These are phyloP conservation scores for Drosophila demipolita DNA, from an alignment of 2,888 invertebrate genomes.

Conservation along the genomic window DNA sequence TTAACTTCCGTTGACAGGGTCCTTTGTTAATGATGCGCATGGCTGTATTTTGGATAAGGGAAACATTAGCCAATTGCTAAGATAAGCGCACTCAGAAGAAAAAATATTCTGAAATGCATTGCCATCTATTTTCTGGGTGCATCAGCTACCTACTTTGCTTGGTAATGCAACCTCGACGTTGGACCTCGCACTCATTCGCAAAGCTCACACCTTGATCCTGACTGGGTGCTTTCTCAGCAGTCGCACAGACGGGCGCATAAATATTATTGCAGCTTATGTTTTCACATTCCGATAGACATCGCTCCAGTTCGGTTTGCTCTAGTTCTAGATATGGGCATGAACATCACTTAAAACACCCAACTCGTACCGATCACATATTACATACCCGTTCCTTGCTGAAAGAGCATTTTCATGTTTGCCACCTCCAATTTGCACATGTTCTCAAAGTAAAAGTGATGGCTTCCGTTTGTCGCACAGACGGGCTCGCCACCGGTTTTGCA, in stretches of 20 bases:
- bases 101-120: background rate
- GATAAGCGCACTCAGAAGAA: background rate
- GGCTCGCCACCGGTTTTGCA: constrained; percentile 54
- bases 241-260: constrained; percentile 56
- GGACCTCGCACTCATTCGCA: constrained; percentile 62
- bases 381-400: constrained; percentile 63
- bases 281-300: constrained; percentile 52
- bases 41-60: constrained; percentile 14
- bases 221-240: constrained; percentile 7
- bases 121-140: background rate
- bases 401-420: constrained; percentile 58
- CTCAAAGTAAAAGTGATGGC: constrained; percentile 54
- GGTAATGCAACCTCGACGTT: constrained; percentile 48
- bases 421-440: constrained; percentile 65
- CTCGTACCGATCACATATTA: background rate
- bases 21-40: constrained; percentile 49
- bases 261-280: constrained; percentile 40
- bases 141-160: constrained; percentile 46
- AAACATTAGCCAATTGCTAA: background rate
- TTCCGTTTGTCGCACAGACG: constrained; percentile 65
- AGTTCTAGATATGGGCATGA: constrained; percentile 39
- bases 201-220: constrained; percentile 40
- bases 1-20: constrained; percentile 35
- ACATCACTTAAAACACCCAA: background rate
- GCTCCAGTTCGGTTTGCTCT: constrained; percentile 56